A percentile compares a stretch with the other conserved stretches of the same genome.
Evolutionary conservation across 2,113 vertebrate genomes (phyloP).

Genomic region (Ifrita kowaldi): DNA sequence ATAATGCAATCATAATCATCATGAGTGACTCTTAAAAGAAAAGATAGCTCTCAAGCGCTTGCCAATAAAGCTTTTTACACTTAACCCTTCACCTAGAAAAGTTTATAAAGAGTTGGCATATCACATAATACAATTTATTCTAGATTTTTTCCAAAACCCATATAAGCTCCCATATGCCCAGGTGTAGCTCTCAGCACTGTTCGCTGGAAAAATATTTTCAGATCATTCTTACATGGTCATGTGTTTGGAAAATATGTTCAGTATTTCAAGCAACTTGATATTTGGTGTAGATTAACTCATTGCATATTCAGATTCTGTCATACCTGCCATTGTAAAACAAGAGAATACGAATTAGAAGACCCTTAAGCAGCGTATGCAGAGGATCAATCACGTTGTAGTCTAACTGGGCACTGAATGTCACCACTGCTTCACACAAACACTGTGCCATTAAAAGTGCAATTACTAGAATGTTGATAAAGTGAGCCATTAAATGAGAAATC

Average conservation of each 20-base stretch:
- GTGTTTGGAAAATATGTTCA: background rate
- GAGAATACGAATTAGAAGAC: background rate
- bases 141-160: background rate
- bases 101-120: background rate
- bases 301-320: background rate
- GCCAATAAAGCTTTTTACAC: background rate
- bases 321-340: conserved; percentile 1
- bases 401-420: conserved; percentile 16
- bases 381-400: background rate
- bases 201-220: background rate
- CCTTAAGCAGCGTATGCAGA: background rate
- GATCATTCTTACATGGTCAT: background rate
- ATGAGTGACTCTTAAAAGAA: background rate
- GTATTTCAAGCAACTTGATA: background rate
- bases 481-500: conserved; percentile 50
- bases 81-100: background rate
- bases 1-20: background rate
- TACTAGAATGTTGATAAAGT: conserved; percentile 38
- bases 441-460: conserved; percentile 3
- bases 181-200: background rate
- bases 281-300: background rate
- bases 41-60: background rate
- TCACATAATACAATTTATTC: background rate
- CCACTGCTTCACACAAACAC: background rate
- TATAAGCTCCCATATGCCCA: background rate